Percentiles rank a stretch among this genome's conserved stretches.
phyloP scores from a whole-genome alignment of 1,140 invertebrate species.

The Goniozus legneri region DNA sequence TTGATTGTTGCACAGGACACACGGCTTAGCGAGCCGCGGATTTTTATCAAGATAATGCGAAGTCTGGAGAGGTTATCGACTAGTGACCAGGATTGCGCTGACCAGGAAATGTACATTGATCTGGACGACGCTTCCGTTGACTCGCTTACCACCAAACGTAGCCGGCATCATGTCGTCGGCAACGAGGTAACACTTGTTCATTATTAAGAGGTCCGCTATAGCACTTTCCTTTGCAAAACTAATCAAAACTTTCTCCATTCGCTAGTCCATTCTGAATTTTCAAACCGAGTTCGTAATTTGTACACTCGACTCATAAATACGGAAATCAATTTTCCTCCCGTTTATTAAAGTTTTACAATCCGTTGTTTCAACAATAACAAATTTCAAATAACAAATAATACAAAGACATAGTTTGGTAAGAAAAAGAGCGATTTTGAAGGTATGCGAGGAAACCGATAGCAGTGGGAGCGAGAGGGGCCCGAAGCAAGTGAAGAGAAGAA shows the following conservation, averaged over 20 bases:
- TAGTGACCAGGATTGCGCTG: constrained; percentile 51
- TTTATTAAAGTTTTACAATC: no score
- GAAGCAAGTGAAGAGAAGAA: constrained; percentile 49
- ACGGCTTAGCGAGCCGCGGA: not conserved
- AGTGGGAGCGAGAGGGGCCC: constrained; percentile 48
- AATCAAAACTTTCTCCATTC: no score
- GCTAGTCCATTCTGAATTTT: no score
- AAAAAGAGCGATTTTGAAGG: constrained; percentile 27
- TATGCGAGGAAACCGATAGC: constrained; percentile 52
- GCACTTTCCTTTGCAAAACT: no score
- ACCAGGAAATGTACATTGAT: constrained; percentile 56
- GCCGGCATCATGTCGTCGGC: constrained; percentile 47
- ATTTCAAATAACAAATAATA: no score
- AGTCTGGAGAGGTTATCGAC: constrained; percentile 51
- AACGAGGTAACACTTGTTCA: constrained; percentile 38
- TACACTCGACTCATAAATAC: no score
- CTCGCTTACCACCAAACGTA: constrained; percentile 52
- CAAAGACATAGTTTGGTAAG: no score
- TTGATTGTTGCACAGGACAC: not conserved
- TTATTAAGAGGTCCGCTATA: not conserved
- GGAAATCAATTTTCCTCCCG: no score
- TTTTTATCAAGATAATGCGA: no score
- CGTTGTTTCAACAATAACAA: no score
- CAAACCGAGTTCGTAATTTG: no score
- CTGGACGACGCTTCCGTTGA: constrained; percentile 53